phyloP scores from a whole-genome alignment of 1,140 invertebrate genomes.

The Drosophila neocordata region DNA sequence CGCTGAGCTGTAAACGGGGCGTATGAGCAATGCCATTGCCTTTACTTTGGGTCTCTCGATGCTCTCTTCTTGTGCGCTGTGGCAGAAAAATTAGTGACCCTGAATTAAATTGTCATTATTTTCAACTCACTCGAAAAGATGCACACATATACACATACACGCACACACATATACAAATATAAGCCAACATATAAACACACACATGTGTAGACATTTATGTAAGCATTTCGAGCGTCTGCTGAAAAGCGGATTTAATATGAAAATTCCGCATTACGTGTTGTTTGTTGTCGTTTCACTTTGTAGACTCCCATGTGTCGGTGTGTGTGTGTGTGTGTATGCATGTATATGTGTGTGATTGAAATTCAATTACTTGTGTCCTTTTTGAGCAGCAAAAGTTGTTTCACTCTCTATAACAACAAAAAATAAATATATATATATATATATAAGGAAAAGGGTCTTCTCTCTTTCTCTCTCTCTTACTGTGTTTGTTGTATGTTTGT shows the following conservation, averaged over 20 bases:
- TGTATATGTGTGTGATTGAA: conserved; percentile 69
- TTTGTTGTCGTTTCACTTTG: conserved; percentile 76
- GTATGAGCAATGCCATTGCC: conserved; percentile 62
- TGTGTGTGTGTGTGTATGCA: conserved; percentile 24
- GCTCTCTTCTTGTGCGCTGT: conserved; percentile 68
- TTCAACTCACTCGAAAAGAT: conserved; percentile 77
- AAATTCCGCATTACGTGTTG: conserved; percentile 79
- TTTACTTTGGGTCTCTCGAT: conserved; percentile 35
- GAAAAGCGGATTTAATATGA: conserved; percentile 79
- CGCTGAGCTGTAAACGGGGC: conserved; percentile 55
- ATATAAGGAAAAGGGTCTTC: conserved; percentile 29
- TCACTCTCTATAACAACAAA: conserved; percentile 31
- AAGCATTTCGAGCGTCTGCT: conserved; percentile 58
- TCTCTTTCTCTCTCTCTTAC: neutral
- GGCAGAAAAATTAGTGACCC: conserved; percentile 82
- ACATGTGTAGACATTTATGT: conserved; percentile 18
- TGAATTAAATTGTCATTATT: conserved; percentile 81
- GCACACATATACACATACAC: no score
- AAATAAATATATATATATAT: no score
- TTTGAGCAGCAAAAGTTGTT: conserved; percentile 62
- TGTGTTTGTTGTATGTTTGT: neutral
- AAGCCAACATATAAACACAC: conserved; percentile 29
- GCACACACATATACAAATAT: conserved; percentile 18
- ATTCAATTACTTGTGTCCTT: conserved; percentile 81
- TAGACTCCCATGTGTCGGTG: conserved; percentile 38